phyloP scores from a whole-genome alignment of 1,140 invertebrate genomes.

The Thaumatotibia leucotreta region DNA sequence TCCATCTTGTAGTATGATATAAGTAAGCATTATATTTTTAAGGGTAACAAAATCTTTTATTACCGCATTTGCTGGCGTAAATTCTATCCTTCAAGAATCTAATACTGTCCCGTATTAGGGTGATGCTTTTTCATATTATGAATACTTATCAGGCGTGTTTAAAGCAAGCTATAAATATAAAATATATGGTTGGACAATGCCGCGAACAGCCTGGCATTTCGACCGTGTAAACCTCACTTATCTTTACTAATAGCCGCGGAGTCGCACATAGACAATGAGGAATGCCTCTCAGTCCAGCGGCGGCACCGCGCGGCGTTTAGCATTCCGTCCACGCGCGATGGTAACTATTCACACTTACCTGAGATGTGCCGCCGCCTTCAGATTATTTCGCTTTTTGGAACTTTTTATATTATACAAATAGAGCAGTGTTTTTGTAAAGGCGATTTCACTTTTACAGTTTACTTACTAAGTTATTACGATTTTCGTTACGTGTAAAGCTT shows the following conservation, averaged over 20 bases:
- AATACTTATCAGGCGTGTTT: too few species aligned
- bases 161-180: not conserved
- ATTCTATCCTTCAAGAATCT: too few species aligned
- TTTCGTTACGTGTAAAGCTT: not conserved
- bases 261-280: conserved; percentile 10
- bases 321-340: not conserved
- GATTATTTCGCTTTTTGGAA: conserved; percentile 4
- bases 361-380: not conserved
- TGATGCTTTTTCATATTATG: too few species aligned
- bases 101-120: not conserved
- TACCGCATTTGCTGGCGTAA: too few species aligned
- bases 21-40: too few species aligned
- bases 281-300: not conserved
- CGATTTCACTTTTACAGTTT: conserved; percentile 7
- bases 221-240: conserved; percentile 7
- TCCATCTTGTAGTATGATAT: too few species aligned
- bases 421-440: conserved; percentile 1
- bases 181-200: not conserved
- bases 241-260: conserved; percentile 6
- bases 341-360: conserved; percentile 11
- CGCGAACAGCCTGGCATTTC: not conserved
- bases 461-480: not conserved
- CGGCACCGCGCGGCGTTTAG: not conserved
- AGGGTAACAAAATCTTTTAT: too few species aligned
- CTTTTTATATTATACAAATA: conserved; percentile 13